phyloP scores from a whole-genome alignment of 1,140 invertebrate genomes.

The Lasioglossum baleicum region DNA sequence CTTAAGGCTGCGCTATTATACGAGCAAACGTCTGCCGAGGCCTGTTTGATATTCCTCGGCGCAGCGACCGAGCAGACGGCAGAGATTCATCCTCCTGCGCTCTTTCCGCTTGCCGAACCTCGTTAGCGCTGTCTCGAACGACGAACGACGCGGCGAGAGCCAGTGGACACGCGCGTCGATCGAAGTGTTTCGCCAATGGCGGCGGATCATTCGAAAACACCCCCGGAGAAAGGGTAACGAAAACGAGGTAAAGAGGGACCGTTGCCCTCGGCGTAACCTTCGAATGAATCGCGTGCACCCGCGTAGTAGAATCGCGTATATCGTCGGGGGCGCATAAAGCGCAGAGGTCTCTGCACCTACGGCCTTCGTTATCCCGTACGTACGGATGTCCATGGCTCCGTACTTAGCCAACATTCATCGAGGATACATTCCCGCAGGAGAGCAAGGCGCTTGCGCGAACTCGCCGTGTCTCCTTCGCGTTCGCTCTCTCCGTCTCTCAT shows the following conservation, averaged over 20 bases:
- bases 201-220: slow-evolving; percentile 4
- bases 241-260: not conserved
- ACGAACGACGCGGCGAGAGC: not conserved
- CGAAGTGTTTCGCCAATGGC: not conserved
- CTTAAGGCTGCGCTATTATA: slow-evolving; percentile 43
- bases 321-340: not conserved
- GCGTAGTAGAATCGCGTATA: not conserved
- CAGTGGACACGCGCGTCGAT: not conserved
- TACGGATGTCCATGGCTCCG: slow-evolving; percentile 30
- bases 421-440: slow-evolving; percentile 36
- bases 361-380: slow-evolving; percentile 57
- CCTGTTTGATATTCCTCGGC: slow-evolving; percentile 35
- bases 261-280: not conserved
- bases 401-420: slow-evolving; percentile 52
- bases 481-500: not conserved
- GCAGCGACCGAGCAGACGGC: not conserved
- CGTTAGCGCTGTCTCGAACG: not conserved
- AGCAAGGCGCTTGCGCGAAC: slow-evolving; percentile 45
- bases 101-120: not conserved
- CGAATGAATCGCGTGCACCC: not conserved
- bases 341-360: slow-evolving; percentile 51
- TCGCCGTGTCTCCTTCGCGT: not conserved
- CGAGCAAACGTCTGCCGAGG: slow-evolving; percentile 32
- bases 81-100: not conserved
- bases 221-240: too few species aligned